A percentile compares a stretch with the other conserved stretches of the same genome.
Evolutionary conservation across 2,113 vertebrate species (phyloP).

Genomic region (Labrus mixtus): DNA sequence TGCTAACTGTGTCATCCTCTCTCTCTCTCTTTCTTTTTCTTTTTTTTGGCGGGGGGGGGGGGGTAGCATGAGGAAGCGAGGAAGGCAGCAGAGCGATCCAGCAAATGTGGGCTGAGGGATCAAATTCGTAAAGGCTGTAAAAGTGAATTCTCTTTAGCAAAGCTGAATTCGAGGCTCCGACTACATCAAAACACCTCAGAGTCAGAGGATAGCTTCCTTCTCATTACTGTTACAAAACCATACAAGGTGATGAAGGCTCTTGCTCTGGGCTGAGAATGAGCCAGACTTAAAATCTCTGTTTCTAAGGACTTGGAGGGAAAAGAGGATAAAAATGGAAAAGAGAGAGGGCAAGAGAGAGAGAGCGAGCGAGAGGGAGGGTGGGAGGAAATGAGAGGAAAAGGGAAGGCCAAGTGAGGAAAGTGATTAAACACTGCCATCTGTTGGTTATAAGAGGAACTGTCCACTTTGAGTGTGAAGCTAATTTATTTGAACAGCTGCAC

Average conservation of each 20-base stretch:
- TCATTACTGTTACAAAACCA: conserved; percentile 52
- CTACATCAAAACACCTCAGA: conserved; percentile 28
- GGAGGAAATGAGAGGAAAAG: conserved; percentile 27
- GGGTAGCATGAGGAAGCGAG: neutral
- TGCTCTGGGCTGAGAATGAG: conserved; percentile 40
- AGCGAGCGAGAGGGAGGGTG: conserved; percentile 43
- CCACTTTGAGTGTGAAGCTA: conserved; percentile 28
- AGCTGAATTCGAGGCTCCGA: conserved; percentile 33
- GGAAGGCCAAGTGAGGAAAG: conserved; percentile 22
- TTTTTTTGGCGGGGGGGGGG: no score
- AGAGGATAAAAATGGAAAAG: conserved; percentile 78
- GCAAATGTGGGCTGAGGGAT: conserved; percentile 8
- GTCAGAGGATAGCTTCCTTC: conserved; percentile 35
- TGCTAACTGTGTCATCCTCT: conserved; percentile 26
- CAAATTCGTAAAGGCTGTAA: conserved; percentile 20
- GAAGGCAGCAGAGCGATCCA: conserved; percentile 3
- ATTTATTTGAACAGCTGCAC: conserved; percentile 53
- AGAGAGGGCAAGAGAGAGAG: conserved; percentile 56
- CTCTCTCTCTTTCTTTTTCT: neutral
- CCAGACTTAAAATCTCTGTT: conserved; percentile 70
- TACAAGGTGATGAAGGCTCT: conserved; percentile 47
- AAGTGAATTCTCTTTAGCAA: conserved; percentile 37
- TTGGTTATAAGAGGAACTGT: conserved; percentile 34
- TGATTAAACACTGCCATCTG: conserved; percentile 76
- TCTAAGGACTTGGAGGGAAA: conserved; percentile 76